These are phyloP conservation scores for Trigoniulus corallinus DNA, from an alignment of 1,140 invertebrate species.

Conservation along the genomic window DNA sequence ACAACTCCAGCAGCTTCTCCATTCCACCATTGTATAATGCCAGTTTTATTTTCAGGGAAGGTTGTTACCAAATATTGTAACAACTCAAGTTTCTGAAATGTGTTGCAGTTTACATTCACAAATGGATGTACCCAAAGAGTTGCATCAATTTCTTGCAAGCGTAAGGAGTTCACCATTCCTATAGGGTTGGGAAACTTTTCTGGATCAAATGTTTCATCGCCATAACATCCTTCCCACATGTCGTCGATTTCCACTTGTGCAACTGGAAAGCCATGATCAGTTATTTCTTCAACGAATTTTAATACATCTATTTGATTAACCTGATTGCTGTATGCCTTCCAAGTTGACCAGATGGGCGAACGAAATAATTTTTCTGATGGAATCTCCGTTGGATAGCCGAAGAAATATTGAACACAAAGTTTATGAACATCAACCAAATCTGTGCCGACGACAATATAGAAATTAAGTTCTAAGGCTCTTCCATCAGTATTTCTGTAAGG, in stretches of 20 bases:
- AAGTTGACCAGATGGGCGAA: conserved; percentile 80
- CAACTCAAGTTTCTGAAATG: conserved; percentile 26
- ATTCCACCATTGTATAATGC: conserved; percentile 66
- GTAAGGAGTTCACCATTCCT: conserved; percentile 33
- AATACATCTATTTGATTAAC: conserved; percentile 49
- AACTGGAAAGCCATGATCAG: conserved; percentile 43
- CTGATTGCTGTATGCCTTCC: conserved; percentile 52
- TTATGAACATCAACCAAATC: conserved; percentile 26
- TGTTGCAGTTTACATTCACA: conserved; percentile 53
- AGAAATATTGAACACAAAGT: conserved; percentile 32
- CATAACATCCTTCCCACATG: conserved; percentile 76
- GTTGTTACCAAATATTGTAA: conserved; percentile 20
- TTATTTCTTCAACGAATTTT: conserved; percentile 53
- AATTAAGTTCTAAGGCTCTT: neutral
- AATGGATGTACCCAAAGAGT: conserved; percentile 84
- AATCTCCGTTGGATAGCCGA: conserved; percentile 30
- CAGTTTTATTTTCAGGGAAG: conserved; percentile 26
- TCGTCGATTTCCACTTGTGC: conserved; percentile 84
- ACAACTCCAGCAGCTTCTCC: conserved; percentile 40
- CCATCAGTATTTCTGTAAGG: neutral
- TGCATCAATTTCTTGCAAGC: conserved; percentile 30
- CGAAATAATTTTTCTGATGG: conserved; percentile 54
- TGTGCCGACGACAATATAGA: neutral
- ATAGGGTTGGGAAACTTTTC: conserved; percentile 53
- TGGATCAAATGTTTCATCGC: conserved; percentile 51